Evolutionary conservation across 2,113 vertebrate genomes (phyloP), one percentile per base, ranked within the genome.

Genomic region (Chaetorhynchus papuensis): DNA sequence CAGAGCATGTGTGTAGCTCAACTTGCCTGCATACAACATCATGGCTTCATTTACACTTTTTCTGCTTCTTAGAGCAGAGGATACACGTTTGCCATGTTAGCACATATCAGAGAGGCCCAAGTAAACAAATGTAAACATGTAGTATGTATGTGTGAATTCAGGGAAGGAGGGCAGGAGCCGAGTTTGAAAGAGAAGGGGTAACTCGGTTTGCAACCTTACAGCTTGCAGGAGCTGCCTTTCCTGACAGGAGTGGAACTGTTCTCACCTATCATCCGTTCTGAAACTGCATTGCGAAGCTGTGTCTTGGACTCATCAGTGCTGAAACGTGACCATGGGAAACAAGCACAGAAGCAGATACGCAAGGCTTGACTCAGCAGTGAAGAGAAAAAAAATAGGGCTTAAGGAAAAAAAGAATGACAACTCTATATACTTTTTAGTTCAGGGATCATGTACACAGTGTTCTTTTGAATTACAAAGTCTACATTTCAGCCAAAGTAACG

Each of bases 281-380:
- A 96, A 83, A 98, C 24, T 11, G 95, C 96, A 85, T 90, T 94
- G 65, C 97, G 98, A 95, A 98, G 60, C 30, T 78, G 37, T 3
- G 89, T 94, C 83, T 98, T 97, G 86, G 97, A 97, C n/a, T 97
- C 93, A 1, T 93, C 87, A 1, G 94, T 86, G 92, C 97, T 49
- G 42, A 98, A 97, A 95, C 63, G 94, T 31, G 96, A 98, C 79
- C 91, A 64, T 6, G 96, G 96, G 80, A 98, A 98, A 92, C 86
- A 89, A 81, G 92, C 96, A 56, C 96, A 97, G 91, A 98, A 98
- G 77, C 97, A 97, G 91, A 95, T 97, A 52, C 84, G 97, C 72
- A 98, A 30, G 8, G 79, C 94, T 95, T 97, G 96, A 74, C 96
- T 97, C 90, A 98, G 87, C 41, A 97, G 89, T 4, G 35, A 95